phyloP scores from a whole-genome alignment of 2,888 invertebrate species.

The Drosophila greeni region DNA sequence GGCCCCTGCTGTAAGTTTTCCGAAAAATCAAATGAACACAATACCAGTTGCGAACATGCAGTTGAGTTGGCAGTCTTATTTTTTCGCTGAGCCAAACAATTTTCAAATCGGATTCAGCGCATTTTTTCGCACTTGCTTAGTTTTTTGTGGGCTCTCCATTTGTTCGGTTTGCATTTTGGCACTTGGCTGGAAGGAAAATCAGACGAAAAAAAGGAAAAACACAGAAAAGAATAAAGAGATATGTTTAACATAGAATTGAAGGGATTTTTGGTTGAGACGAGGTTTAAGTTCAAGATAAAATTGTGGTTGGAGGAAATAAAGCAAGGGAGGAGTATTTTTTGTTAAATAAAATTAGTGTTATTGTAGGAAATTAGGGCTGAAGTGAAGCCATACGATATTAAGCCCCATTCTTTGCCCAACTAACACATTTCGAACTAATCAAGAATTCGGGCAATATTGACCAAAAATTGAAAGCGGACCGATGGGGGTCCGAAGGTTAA shows the following conservation, averaged over 20 bases:
- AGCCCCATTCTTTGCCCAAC: neutral
- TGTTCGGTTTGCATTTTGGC: conserved; percentile 29
- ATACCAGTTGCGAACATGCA: conserved; percentile 19
- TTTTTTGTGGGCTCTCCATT: conserved; percentile 15
- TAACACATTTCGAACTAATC: neutral
- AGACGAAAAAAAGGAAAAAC: neutral
- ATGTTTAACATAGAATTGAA: neutral
- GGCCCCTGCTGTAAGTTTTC: neutral
- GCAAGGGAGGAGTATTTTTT: neutral
- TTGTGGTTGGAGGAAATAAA: neutral
- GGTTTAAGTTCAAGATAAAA: neutral
- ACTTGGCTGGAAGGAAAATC: conserved; percentile 29
- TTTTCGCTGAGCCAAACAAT: conserved; percentile 35
- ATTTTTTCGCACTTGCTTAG: conserved; percentile 37
- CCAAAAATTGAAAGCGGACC: neutral
- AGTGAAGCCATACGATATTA: no score
- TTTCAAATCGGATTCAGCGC: conserved; percentile 39
- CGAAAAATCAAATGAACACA: conserved; percentile 37
- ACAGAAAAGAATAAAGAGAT: neutral
- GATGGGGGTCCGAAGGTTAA: neutral
- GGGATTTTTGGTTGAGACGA: neutral
- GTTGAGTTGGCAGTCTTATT: conserved; percentile 31
- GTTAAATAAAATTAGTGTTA: neutral
- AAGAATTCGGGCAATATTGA: neutral
- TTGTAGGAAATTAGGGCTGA: neutral